Conservation (phyloP, 2,888 invertebrate genomes). For the Rugalucina vietnamica region DNA sequence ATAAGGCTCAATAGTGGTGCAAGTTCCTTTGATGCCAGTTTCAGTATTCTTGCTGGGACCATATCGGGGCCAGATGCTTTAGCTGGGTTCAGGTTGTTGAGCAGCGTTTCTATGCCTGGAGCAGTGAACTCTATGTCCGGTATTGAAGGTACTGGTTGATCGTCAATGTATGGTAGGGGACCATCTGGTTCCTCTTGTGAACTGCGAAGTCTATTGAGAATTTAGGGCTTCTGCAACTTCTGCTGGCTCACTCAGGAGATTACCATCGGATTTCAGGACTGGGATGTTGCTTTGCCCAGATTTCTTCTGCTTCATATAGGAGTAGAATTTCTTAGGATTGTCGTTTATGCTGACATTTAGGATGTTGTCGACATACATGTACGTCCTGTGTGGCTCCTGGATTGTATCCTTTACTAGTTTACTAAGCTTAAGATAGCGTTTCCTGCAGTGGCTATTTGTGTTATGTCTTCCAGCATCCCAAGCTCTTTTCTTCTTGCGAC, state of each 20-base stretch:
- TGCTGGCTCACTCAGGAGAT: background rate
- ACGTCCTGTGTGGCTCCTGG: slow-evolving; percentile 13
- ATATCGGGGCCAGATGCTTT: slow-evolving; percentile 40
- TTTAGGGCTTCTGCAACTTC: background rate
- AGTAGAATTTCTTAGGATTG: slow-evolving; percentile 42
- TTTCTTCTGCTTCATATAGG: slow-evolving; percentile 25
- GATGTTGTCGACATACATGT: slow-evolving; percentile 32
- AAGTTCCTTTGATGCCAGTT: slow-evolving; percentile 18
- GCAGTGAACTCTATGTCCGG: slow-evolving; percentile 24
- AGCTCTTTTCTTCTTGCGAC: slow-evolving; percentile 32
- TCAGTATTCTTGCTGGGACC: slow-evolving; percentile 33
- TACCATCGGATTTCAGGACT: background rate
- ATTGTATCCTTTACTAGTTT: slow-evolving; percentile 21
- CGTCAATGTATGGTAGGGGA: slow-evolving; percentile 28
- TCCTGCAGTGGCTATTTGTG: slow-evolving; percentile 32
- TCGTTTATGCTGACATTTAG: slow-evolving; percentile 24
- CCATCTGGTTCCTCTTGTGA: slow-evolving; percentile 25
- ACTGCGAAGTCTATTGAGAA: slow-evolving; percentile 25
- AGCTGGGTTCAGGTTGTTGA: slow-evolving; percentile 32
- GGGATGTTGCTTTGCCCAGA: slow-evolving; percentile 14
- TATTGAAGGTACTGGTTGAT: slow-evolving; percentile 9
- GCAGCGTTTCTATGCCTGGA: slow-evolving; percentile 27
- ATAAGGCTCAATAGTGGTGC: slow-evolving; percentile 29
- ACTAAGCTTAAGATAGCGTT: slow-evolving; percentile 26
- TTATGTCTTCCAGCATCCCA: slow-evolving; percentile 31